A percentile compares a stretch with the other conserved stretches of the same genome.
phyloP scores from a whole-genome alignment of 2,888 invertebrate genomes.

The Acronicta psi region DNA sequence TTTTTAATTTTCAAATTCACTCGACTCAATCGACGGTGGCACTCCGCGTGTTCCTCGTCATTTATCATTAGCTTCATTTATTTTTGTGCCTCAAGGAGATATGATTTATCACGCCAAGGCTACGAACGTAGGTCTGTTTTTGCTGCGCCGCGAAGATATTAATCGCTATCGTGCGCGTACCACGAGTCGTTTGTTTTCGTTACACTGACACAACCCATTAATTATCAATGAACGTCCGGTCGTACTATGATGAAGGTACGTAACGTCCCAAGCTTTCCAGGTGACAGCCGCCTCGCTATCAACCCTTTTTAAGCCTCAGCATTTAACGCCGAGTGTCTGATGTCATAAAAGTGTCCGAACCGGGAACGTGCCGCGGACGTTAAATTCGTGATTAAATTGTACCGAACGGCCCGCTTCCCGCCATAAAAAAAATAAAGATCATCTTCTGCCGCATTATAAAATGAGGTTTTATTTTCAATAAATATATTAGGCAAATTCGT shows the following conservation, averaged over 20 bases:
- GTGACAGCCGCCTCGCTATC: slow-evolving; percentile 86
- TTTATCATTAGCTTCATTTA: slow-evolving; percentile 89
- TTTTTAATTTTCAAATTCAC: slow-evolving; percentile 80
- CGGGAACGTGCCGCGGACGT: slow-evolving; percentile 83
- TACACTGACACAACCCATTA: slow-evolving; percentile 86
- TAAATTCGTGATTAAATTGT: slow-evolving; percentile 85
- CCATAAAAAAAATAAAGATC: slow-evolving; percentile 75
- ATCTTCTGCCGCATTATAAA: slow-evolving; percentile 66
- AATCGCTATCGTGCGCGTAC: slow-evolving; percentile 87
- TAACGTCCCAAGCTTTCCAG: slow-evolving; percentile 83
- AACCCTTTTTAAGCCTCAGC: slow-evolving; percentile 88
- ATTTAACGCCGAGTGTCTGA: slow-evolving; percentile 86
- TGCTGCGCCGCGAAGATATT: slow-evolving; percentile 86
- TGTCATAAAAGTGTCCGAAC: slow-evolving; percentile 89
- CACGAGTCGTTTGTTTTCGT: slow-evolving; percentile 88
- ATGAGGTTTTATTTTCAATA: slow-evolving; percentile 62
- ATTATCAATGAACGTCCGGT: slow-evolving; percentile 88
- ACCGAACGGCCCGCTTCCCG: slow-evolving; percentile 72
- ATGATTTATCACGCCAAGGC: slow-evolving; percentile 87
- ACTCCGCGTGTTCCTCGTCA: slow-evolving; percentile 79
- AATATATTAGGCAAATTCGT: slow-evolving; percentile 62
- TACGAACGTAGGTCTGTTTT: slow-evolving; percentile 86
- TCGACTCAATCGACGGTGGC: slow-evolving; percentile 76
- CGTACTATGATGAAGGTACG: slow-evolving; percentile 85
- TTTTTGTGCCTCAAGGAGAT: slow-evolving; percentile 87